These are phyloP conservation scores for Pardosa pseudoannulata DNA, from an alignment of 2,888 invertebrate species.

Conservation along the genomic window DNA sequence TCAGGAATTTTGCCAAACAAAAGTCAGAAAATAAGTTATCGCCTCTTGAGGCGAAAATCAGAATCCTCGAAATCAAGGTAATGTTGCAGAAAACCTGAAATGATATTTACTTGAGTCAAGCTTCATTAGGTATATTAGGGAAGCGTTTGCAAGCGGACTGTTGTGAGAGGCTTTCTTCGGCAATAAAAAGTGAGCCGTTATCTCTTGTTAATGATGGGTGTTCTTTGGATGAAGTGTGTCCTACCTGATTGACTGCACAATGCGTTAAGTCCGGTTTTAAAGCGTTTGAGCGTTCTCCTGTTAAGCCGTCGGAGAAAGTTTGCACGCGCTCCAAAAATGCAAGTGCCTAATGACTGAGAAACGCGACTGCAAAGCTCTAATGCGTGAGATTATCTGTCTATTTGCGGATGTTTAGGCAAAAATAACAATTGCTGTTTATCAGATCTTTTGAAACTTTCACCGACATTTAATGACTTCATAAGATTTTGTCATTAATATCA, in stretches of 20 bases:
- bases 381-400: neutral
- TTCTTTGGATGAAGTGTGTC: constrained; percentile 56
- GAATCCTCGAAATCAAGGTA: constrained; percentile 61
- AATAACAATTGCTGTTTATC: constrained; percentile 5
- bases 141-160: constrained; percentile 9
- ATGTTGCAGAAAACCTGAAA: constrained; percentile 70
- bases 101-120: constrained; percentile 69
- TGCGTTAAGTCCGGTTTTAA: constrained; percentile 40
- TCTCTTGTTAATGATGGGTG: constrained; percentile 49
- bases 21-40: constrained; percentile 67
- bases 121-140: constrained; percentile 66
- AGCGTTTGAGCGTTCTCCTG: neutral
- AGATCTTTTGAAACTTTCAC: neutral
- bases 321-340: constrained; percentile 15
- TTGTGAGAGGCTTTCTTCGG: neutral
- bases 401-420: neutral
- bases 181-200: constrained; percentile 66
- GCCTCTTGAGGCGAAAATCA: constrained; percentile 33
- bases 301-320: neutral
- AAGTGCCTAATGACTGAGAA: constrained; percentile 15
- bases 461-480: neutral
- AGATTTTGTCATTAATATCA: neutral
- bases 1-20: constrained; percentile 40
- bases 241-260: constrained; percentile 42
- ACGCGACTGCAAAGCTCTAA: neutral